Base-by-base conservation (phyloP, 2,888 invertebrate species). In the Andrena trimmerana region DNA sequence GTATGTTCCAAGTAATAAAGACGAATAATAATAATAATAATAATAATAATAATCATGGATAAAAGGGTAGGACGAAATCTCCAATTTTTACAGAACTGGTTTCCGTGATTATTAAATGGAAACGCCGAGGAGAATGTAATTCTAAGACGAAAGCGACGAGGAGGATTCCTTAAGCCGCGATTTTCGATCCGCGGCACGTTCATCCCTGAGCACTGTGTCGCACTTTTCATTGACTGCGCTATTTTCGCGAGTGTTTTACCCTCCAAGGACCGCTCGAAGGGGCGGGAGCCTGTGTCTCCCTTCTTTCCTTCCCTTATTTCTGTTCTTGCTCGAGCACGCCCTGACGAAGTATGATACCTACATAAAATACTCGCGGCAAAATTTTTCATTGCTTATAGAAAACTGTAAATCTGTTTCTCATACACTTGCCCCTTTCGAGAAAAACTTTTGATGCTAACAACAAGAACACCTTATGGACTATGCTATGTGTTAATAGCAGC, bases 121-220 rank as follows among this genome's bases (percentile, higher is more conserved):
- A 57, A 65, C 57, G 16, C n/a, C 42, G 48, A 62, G 70, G 29
- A 60, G 59, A 59, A 59, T 59, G 57, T 60, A 70, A 60, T 60
- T 59, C 29, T 13, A 48, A 60, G 72, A 57, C 8, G 63, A 63
- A 54, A 72, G n/a, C 54, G 8, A 42, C 42, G 50, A 36, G 31
- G 33, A n/a, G 27, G 48, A 63, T 59, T 81, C 33, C 29, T 54
- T 73, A 20, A 88, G 79, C 83, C 76, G 48, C 36, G 78, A 84
- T 81, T 79, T 87, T 87, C 72, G 68, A 85, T 85, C 77, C 84
- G 59, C 65, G 69, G 77, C 87, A 86, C 86, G 86, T 89, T 75
- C 82, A 68, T 70, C 60, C 67, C 57, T 52, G 36, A 20, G 16
- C 69, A 72, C 31, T 20, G 54, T 54, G 69, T 65, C 72, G 71